phyloP scores from a whole-genome alignment of 2,113 vertebrate species.

The Amia ocellicauda region DNA sequence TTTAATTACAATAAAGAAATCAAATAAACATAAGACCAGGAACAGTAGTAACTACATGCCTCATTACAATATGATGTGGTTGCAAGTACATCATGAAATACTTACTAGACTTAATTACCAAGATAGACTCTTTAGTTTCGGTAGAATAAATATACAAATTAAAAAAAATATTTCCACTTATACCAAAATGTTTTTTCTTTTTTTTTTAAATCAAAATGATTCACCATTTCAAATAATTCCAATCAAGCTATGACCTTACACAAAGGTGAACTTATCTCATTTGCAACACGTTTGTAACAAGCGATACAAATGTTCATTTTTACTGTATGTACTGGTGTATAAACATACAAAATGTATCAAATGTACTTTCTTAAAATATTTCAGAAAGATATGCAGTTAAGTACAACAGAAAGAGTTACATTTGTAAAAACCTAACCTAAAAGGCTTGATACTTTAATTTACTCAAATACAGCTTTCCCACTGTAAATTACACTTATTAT shows the following conservation, averaged over 20 bases:
- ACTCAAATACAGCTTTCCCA: too few relatives aligned
- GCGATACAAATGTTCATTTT: slow-evolving; percentile 1
- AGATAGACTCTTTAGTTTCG: slow-evolving; percentile 39
- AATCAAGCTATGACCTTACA: not conserved
- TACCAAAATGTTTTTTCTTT: slow-evolving; percentile 31
- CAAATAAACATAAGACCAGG: slow-evolving; percentile 77
- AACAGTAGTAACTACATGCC: slow-evolving; percentile 77
- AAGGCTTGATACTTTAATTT: too few relatives aligned
- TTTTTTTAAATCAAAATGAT: slow-evolving; percentile 30
- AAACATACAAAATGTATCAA: too few relatives aligned
- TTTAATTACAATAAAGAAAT: slow-evolving; percentile 84
- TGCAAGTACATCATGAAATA: slow-evolving; percentile 66
- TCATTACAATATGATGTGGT: slow-evolving; percentile 75
- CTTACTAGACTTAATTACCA: slow-evolving; percentile 65
- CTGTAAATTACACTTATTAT: too few relatives aligned
- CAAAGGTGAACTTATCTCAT: too few relatives aligned
- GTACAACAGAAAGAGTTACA: too few relatives aligned
- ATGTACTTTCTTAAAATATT: too few relatives aligned
- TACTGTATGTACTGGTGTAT: not conserved
- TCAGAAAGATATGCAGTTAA: too few relatives aligned
- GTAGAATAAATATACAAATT: slow-evolving; percentile 66
- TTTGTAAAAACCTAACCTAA: too few relatives aligned
- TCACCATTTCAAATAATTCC: too few relatives aligned
- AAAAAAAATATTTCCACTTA: slow-evolving; percentile 60
- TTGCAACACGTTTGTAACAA: not conserved